Conservation (phyloP, 2,888 invertebrate species). For the Drosophila sordidula region DNA sequence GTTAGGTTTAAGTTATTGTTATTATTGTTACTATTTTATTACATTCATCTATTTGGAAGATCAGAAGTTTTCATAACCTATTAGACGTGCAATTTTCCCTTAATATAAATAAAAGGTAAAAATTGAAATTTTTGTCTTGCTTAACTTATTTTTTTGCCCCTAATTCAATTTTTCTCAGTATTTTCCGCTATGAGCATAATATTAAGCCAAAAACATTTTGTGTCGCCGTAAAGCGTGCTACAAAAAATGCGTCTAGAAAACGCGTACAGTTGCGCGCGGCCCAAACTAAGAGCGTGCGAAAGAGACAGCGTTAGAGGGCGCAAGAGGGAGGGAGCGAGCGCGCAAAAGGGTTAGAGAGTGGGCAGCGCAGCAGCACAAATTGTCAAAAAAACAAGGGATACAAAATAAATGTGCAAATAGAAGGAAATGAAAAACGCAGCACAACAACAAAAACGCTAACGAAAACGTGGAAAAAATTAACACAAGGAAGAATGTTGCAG, state of each 20-base stretch:
- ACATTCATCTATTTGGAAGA: no score
- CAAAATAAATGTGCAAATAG: conserved; percentile 21
- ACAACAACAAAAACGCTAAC: conserved; percentile 7
- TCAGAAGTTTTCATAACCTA: no score
- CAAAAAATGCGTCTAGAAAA: conserved; percentile 11
- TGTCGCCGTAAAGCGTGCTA: conserved; percentile 6
- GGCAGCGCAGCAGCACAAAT: conserved; percentile 6
- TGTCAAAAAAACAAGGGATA: conserved; percentile 3
- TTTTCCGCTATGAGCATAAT: background rate
- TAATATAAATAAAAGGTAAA: no score
- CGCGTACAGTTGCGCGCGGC: conserved; percentile 36
- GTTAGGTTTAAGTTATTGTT: no score
- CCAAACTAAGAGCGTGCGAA: background rate
- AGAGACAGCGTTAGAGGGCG: no score
- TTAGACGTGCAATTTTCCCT: no score
- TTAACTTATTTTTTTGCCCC: background rate
- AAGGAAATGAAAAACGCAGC: conserved; percentile 12
- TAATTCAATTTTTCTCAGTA: background rate
- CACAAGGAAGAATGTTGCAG: conserved; percentile 8
- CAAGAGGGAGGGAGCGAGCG: no score
- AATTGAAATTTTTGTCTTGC: background rate
- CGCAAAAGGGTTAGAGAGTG: background rate
- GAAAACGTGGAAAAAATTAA: conserved; percentile 30
- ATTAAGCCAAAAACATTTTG: background rate
- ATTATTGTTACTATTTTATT: no score